Evolutionary conservation across 2,113 vertebrate species (phyloP).

Genomic region (Gambusia holbrooki): DNA sequence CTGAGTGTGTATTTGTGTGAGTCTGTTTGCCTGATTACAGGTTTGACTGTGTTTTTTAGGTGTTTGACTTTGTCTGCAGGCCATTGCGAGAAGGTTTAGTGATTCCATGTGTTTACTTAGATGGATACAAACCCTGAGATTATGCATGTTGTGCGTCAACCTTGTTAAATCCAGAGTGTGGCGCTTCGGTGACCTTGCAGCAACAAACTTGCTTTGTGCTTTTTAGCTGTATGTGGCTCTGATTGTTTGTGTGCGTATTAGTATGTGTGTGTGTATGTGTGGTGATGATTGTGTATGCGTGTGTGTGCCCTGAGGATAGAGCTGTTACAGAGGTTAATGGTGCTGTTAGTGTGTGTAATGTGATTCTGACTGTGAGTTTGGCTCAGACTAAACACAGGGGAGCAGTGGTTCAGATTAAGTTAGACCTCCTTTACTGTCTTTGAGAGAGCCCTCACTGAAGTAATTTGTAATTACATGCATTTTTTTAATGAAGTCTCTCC

Average conservation of each 20-base stretch:
- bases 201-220: slow-evolving; percentile 24
- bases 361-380: slow-evolving; percentile 80
- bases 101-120: slow-evolving; percentile 67
- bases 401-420: slow-evolving; percentile 77
- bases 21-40: slow-evolving; percentile 62
- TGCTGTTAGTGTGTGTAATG: slow-evolving; percentile 83
- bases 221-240: slow-evolving; percentile 52
- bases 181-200: slow-evolving; percentile 56
- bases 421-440: slow-evolving; percentile 76
- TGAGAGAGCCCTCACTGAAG: slow-evolving; percentile 70
- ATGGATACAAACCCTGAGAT: slow-evolving; percentile 55
- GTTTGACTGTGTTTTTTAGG: slow-evolving; percentile 62
- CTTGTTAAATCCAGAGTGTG: slow-evolving; percentile 26
- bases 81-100: slow-evolving; percentile 55
- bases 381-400: slow-evolving; percentile 73
- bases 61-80: slow-evolving; percentile 60
- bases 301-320: slow-evolving; percentile 69
- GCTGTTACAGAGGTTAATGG: slow-evolving; percentile 78
- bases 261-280: slow-evolving; percentile 13
- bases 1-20: slow-evolving; percentile 10
- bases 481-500: slow-evolving; percentile 73
- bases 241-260: slow-evolving; percentile 49
- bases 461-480: slow-evolving; percentile 79
- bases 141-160: slow-evolving; percentile 40
- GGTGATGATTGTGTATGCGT: slow-evolving; percentile 21